Evolutionary conservation across 2,888 invertebrate genomes (phyloP), one percentile per base, ranked within the genome.

Genomic region (Alloscopus bannaensis): DNA sequence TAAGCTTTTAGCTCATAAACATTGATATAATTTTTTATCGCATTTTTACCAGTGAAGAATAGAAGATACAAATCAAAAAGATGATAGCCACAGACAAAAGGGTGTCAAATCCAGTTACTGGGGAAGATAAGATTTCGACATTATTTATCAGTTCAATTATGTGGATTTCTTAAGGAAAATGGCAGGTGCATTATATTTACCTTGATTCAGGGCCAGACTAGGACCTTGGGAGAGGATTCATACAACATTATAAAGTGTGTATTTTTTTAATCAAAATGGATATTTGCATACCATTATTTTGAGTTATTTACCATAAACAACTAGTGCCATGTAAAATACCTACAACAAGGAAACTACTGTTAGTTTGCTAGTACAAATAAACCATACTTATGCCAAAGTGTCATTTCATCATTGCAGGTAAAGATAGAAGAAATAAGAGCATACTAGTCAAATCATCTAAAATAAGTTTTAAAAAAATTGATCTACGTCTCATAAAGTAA

Each of bases 51-150:
- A 82, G 36, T n/a, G 83, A 55, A 0, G 81, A 79, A 55, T 83
- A 83, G 42, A 83, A 83, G n/a, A 83, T 81, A 57, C 83, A 83
- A 16, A 83, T 73, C 0, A 52, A 31, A 55, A 93, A 93, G n/a
- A 93, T 90, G 0, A 93, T 89, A 0, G 92, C 91, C 1, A 93
- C 91, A 45, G 94, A 91, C 0, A 91, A 88, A 86, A 92, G 92
- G 2, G 93, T 90, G 80, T 91, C 88, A 3, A 92, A 90, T 22
- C 93, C 92, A 52, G 93, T 93, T 11, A 94, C 94, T 93, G 88
- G 78, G 90, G 89, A 64, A 50, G n/a, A n/a, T n/a, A n/a, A n/a
- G n/a, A 72, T 57, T 36, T 71, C 13, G 3, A 36, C 26, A 29
- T 1, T 70, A 13, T 18, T 31, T 28, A 36, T 18, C 29, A 20